Evolutionary conservation across 2,888 invertebrate species (phyloP), one percentile per base, ranked within the genome.

Genomic region (Caenorhabditis sp.): DNA sequence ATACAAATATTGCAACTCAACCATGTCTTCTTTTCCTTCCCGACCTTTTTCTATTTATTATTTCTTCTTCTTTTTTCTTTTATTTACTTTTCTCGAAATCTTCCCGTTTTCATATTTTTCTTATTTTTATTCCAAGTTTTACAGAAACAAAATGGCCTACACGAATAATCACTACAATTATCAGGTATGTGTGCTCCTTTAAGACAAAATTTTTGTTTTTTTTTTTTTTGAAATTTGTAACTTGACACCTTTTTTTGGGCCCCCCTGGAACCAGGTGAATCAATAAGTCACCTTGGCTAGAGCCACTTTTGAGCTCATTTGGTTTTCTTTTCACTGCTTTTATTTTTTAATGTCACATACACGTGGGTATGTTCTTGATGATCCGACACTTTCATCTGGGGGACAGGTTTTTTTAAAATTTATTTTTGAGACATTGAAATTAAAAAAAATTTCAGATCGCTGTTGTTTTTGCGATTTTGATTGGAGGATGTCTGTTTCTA

Each of bases 401-500:
- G 57, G 31, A 5, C 57, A 58, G 36, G 57, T 36, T 36, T 5
- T 8, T 36, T 36, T 8, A 43, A 43, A 43, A 43, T 43, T 12
- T 14, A 17, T 2, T 17, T 43, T 43, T 43, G 5, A 5, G 43
- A n/a, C 25, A 26, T 56, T 56, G 8, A 10, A 23, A 58, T 17
- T 25, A n/a, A n/a, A n/a, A n/a, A n/a, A n/a, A n/a, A n/a, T 78
- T 81, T 52, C 76, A 85, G 84, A 80, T 85, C 38, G 84, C 82
- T 21, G 83, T 85, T 38, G 82, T 85, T 21, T 85, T 85, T 65
- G 83, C 83, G 58, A 85, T 85, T 61, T 71, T 85, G 26, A 74
- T 85, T 58, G 85, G 83, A 14, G 85, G 82, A 17, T 61, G 77
- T 21, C 63, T 84, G 12, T 66, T 85, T 10, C 69, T 85, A 25